Evolutionary conservation across 2,113 vertebrate species (phyloP).

Genomic region (Aldabrachelys gigantea): DNA sequence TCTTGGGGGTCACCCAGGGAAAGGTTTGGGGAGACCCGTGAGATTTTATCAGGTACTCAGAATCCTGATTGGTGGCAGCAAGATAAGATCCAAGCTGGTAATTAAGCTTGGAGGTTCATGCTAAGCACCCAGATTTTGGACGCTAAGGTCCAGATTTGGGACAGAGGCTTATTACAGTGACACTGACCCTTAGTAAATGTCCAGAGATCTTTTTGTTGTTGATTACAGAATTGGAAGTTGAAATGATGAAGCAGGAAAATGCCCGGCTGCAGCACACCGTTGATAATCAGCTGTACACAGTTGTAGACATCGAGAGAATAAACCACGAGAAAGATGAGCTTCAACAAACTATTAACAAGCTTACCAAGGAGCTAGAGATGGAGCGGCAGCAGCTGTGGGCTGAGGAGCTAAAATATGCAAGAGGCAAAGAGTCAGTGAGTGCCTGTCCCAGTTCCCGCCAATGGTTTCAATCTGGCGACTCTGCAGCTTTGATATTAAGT

Average conservation of each 20-base stretch:
- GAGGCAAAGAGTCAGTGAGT: constrained; percentile 85
- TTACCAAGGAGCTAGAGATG: constrained; percentile 81
- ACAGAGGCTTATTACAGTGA: too few species aligned
- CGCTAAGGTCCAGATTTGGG: too few species aligned
- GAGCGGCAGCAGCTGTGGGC: constrained; percentile 87
- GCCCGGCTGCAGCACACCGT: constrained; percentile 79
- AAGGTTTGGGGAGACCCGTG: too few species aligned
- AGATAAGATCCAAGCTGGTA: too few species aligned
- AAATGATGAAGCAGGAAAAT: constrained; percentile 84
- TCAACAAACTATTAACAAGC: constrained; percentile 81
- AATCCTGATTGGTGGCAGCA: too few species aligned
- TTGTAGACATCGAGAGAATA: constrained; percentile 88
- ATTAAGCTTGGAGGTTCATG: too few species aligned
- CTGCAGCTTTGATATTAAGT: not conserved
- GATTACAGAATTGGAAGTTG: constrained; percentile 78
- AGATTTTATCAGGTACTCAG: too few species aligned
- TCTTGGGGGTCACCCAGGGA: too few species aligned
- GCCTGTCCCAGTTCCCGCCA: too few species aligned
- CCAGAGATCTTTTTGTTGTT: not conserved
- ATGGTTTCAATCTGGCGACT: not conserved
- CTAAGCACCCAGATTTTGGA: too few species aligned
- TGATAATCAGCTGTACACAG: constrained; percentile 88
- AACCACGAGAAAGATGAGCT: constrained; percentile 88
- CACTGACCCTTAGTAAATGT: too few species aligned
- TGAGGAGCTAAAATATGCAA: constrained; percentile 85